phyloP scores from a whole-genome alignment of 2,113 vertebrate genomes.

The Chaetops frenatus region DNA sequence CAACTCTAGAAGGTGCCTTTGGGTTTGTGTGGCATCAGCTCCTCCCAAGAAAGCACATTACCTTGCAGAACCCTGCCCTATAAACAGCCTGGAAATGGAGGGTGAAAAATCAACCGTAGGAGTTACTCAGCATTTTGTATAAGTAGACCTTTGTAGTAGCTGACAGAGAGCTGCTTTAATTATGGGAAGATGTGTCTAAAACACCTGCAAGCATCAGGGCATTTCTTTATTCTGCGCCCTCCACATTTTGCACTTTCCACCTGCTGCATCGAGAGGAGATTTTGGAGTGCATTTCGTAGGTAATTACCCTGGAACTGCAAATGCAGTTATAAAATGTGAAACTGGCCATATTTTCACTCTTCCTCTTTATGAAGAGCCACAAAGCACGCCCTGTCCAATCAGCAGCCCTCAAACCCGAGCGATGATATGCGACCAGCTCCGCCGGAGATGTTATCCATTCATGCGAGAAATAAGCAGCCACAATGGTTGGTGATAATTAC shows the following conservation, averaged over 20 bases:
- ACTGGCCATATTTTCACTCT: conserved; percentile 39
- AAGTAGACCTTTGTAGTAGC: background rate
- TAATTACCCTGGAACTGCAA: conserved; percentile 56
- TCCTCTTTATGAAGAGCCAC: conserved; percentile 48
- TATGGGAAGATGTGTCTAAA: background rate
- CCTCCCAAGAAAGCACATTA: fast-evolving
- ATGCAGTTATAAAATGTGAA: conserved; percentile 44
- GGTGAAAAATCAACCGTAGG: background rate
- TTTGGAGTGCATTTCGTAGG: conserved; percentile 50
- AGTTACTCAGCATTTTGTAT: background rate
- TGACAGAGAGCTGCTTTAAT: background rate
- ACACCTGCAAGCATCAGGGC: background rate
- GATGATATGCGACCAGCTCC: conserved; percentile 28
- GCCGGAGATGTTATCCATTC: conserved; percentile 46
- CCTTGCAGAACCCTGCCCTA: background rate
- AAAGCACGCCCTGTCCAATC: conserved; percentile 46
- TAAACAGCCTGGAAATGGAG: background rate
- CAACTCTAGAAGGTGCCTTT: background rate
- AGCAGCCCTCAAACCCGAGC: conserved; percentile 42
- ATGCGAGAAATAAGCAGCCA: conserved; percentile 59
- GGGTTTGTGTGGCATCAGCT: background rate
- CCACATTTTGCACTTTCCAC: conserved; percentile 9
- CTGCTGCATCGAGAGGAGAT: background rate
- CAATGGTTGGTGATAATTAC: conserved; percentile 58
- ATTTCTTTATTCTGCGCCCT: background rate